Evolutionary conservation across 2,888 invertebrate genomes (phyloP).

Genomic region (Minunthozetes semirufus): DNA sequence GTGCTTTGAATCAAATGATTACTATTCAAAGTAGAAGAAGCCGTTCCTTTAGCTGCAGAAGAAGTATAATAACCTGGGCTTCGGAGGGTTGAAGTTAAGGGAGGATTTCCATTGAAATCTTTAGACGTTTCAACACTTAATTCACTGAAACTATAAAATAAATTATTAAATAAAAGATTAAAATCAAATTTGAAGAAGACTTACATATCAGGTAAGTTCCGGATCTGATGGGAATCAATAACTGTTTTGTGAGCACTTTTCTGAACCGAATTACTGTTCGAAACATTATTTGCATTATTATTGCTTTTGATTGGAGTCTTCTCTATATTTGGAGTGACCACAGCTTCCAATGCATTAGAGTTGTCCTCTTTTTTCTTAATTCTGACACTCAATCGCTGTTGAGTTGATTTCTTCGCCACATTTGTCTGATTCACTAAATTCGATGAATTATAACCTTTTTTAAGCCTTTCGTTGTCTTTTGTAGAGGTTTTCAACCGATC

Average conservation of each 20-base stretch:
- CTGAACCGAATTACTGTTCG: not conserved
- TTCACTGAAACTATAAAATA: slow-evolving; percentile 18
- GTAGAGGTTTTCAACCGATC: not conserved
- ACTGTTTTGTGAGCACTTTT: not conserved
- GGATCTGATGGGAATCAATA: not conserved
- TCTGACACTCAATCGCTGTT: not conserved
- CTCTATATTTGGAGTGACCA: not conserved
- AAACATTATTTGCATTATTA: not conserved
- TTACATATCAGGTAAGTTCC: not conserved
- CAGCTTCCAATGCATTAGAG: not conserved
- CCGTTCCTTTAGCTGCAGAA: not conserved
- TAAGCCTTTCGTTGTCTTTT: not conserved
- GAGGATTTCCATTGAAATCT: not conserved
- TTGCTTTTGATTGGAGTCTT: not conserved
- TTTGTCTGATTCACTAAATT: not conserved
- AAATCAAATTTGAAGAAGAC: not conserved
- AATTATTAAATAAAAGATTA: not conserved
- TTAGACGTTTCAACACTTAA: slow-evolving; percentile 11
- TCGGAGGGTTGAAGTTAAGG: not conserved
- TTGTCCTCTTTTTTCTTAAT: slow-evolving; percentile 12
- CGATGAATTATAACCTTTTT: not conserved
- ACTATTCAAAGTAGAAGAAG: not conserved
- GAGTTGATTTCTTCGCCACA: not conserved
- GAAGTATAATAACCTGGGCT: not conserved
- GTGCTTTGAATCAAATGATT: not conserved